Base-by-base conservation (phyloP, 2,797 vertebrate species). In the Cetoscarus ocellatus region DNA sequence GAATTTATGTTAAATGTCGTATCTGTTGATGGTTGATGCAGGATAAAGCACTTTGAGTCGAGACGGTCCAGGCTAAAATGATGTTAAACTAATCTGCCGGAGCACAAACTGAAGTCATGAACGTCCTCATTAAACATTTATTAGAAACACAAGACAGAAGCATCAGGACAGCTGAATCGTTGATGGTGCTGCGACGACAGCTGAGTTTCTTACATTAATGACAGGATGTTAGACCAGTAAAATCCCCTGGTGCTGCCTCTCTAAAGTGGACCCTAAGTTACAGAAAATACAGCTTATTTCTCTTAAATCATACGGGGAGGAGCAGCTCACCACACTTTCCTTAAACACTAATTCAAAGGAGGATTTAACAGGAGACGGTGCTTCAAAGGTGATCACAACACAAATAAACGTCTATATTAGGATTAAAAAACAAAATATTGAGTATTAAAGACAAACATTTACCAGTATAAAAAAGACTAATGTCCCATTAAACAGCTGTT, bases 381-480 rank as follows among this genome's bases (percentile, higher is more conserved):
- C 60, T 82, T 79, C 43, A 70, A 57, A 77, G 60, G 45, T 27
- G 19, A 61, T 61, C 52, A 85, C 62, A 80, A 80, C 48, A 58
- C 43, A 75, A 63, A 81, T 69, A 80, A 39, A 80, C 15, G 68
- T 81, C 62, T 87, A 76, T 8, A 61, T 52, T 76, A 78, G 42
- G 51, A 78, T 75, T 54, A 60, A 61, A 81, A 49, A 27, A 77
- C 67, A 57, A 73, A 77, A 61, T 59, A 42, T 66, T 70, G 76
- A 61, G 61, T 83, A 83, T 67, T 81, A 78, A 88, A 85, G 67
- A 90, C 59, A 73, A 54, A 79, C 53, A 67, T 62, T 84, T n/a
- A 74, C 86, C 66, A 56, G 64, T 86, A 85, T 82, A 88, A 86
- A 90, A n/a, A 86, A 85, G 63, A 81, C 71, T 80, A 56, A 67